A percentile compares a stretch with the other conserved stretches of the same genome.
Conservation (phyloP, 2,888 invertebrate species). For the Oligia strigilis region DNA sequence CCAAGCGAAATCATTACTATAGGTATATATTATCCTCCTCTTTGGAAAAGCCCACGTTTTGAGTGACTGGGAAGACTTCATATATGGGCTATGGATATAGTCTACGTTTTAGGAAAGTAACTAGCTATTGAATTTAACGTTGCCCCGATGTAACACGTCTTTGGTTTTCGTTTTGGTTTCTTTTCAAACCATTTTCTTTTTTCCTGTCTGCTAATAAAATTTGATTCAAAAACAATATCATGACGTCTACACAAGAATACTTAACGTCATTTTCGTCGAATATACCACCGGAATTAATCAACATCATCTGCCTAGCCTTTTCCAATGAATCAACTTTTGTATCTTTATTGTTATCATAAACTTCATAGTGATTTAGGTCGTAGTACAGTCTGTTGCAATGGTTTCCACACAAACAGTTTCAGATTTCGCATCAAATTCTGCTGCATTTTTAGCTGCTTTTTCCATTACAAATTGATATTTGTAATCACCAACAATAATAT, state of each 20-base stretch:
- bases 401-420: conserved; percentile 27
- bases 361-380: conserved; percentile 5
- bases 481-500: not conserved
- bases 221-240: not conserved
- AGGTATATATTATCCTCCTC: conserved; percentile 28
- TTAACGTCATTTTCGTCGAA: conserved; percentile 9
- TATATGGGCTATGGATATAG: not conserved
- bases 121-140: conserved; percentile 1
- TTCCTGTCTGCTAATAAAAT: not conserved
- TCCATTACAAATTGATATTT: conserved; percentile 24
- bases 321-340: not conserved
- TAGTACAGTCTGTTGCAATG: not conserved
- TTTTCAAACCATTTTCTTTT: not conserved
- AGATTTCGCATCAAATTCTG: conserved; percentile 30
- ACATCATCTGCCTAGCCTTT: not conserved
- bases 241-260: conserved; percentile 17
- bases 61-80: not conserved
- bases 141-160: conserved; percentile 8
- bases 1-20: conserved; percentile 5
- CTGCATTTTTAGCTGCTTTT: conserved; percentile 11
- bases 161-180: conserved; percentile 28
- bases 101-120: conserved; percentile 10
- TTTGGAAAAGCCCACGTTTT: conserved; percentile 43
- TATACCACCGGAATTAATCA: not conserved
- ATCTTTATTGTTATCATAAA: conserved; percentile 19